These are phyloP conservation scores for Oedothorax gibbosus DNA, from an alignment of 1,140 invertebrate species.

Conservation along the genomic window DNA sequence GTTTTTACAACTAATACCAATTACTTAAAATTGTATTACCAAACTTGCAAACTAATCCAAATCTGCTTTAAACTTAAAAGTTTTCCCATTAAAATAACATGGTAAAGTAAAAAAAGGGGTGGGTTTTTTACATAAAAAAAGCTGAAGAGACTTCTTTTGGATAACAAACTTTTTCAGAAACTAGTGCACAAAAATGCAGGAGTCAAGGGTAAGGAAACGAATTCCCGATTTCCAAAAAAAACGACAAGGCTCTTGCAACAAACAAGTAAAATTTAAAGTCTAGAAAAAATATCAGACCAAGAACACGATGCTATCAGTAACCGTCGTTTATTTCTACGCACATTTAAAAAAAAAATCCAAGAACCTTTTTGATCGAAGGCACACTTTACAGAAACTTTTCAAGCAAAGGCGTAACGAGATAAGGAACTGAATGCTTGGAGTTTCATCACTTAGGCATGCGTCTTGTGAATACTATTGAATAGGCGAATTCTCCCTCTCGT, in stretches of 20 bases:
- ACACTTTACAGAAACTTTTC: conserved; percentile 42
- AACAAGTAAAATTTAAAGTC: conserved; percentile 12
- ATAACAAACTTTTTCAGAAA: conserved; percentile 11
- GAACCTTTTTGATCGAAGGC: conserved; percentile 47
- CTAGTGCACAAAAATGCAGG: conserved; percentile 9
- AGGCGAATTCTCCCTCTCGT: too few species aligned
- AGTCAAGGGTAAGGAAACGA: conserved; percentile 6
- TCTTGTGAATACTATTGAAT: not conserved
- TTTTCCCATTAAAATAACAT: conserved; percentile 3
- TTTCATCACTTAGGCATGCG: conserved; percentile 5
- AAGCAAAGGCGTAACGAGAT: conserved; percentile 39
- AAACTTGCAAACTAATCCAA: too few species aligned
- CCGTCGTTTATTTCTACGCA: conserved; percentile 45
- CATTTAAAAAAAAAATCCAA: conserved; percentile 39
- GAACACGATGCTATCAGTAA: conserved; percentile 48
- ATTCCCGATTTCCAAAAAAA: conserved; percentile 6
- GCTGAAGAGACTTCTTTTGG: not conserved
- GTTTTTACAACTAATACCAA: too few species aligned
- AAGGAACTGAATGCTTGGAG: conserved; percentile 18
- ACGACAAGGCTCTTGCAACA: not conserved
- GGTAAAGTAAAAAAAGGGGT: not conserved
- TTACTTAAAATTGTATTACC: too few species aligned
- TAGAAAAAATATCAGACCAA: conserved; percentile 26
- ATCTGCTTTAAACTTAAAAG: not conserved
- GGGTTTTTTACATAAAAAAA: conserved; percentile 5